These are phyloP conservation scores for Lepidocyrtinus sp. DNA, from an alignment of 2,888 invertebrate species.

Conservation along the genomic window DNA sequence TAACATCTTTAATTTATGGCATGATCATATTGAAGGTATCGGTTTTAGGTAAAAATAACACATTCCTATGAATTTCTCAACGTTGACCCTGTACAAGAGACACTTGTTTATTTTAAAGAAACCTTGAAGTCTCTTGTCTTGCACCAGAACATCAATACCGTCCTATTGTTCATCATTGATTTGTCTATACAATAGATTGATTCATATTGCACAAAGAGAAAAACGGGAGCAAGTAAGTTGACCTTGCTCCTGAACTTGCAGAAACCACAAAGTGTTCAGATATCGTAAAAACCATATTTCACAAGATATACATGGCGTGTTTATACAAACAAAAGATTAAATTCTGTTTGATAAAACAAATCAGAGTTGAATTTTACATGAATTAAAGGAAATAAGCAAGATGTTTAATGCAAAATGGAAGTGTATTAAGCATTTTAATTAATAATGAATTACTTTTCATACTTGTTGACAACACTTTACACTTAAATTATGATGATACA, in stretches of 20 bases:
- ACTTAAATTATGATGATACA: too few relatives aligned
- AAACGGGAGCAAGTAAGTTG: neutral
- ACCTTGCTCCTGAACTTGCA: conserved; percentile 27
- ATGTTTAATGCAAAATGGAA: too few relatives aligned
- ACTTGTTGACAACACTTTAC: too few relatives aligned
- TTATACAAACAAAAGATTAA: too few relatives aligned
- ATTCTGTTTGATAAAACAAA: too few relatives aligned
- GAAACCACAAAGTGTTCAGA: neutral
- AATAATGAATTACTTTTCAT: too few relatives aligned
- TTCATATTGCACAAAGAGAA: neutral
- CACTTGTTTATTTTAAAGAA: neutral
- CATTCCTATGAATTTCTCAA: neutral
- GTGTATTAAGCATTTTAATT: too few relatives aligned
- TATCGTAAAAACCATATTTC: too few relatives aligned
- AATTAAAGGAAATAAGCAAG: too few relatives aligned
- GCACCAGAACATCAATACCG: neutral
- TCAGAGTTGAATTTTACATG: too few relatives aligned
- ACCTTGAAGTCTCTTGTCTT: neutral
- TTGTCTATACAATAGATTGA: neutral
- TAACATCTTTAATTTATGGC: neutral
- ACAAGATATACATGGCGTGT: too few relatives aligned
- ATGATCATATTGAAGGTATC: too few relatives aligned
- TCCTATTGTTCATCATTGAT: neutral
- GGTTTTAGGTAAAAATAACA: neutral
- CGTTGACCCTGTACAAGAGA: neutral